These are phyloP conservation scores for Xenopus petersii DNA, from an alignment of 2,797 vertebrate genomes.

Conservation along the genomic window DNA sequence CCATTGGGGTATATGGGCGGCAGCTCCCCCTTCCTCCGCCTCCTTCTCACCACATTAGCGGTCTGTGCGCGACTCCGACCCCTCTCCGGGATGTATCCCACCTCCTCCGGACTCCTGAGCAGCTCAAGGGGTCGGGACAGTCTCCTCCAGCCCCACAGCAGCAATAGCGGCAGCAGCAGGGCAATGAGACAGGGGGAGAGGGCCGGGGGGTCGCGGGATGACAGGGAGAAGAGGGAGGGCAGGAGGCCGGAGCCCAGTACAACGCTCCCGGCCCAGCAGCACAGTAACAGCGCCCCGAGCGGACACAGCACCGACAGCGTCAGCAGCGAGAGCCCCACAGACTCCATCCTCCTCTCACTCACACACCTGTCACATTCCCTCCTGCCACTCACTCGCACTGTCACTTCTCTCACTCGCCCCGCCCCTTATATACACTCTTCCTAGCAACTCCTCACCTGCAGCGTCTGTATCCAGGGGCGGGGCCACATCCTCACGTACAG, in stretches of 20 bases:
- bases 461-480: conserved; percentile 4
- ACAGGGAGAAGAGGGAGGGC: conserved; percentile 1
- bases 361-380: not conserved
- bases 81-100: conserved; percentile 69
- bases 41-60: conserved; percentile 68
- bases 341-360: conserved; percentile 11
- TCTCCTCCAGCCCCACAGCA: conserved; percentile 61
- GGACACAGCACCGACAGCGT: not conserved
- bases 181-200: conserved; percentile 28
- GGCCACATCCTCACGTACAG: not conserved
- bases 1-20: conserved; percentile 81
- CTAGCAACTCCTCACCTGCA: conserved; percentile 7
- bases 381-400: not conserved
- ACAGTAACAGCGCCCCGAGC: conserved; percentile 10
- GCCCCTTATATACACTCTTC: not conserved
- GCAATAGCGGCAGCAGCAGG: conserved; percentile 35
- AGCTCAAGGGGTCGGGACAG: conserved; percentile 68
- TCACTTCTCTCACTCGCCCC: not conserved
- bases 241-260: not conserved
- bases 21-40: conserved; percentile 69
- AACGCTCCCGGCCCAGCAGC: not conserved
- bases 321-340: not conserved
- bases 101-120: conserved; percentile 64
- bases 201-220: not conserved
- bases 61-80: conserved; percentile 64